Evolutionary conservation across 2,888 invertebrate genomes (phyloP).

Genomic region (Oasisia sp.): DNA sequence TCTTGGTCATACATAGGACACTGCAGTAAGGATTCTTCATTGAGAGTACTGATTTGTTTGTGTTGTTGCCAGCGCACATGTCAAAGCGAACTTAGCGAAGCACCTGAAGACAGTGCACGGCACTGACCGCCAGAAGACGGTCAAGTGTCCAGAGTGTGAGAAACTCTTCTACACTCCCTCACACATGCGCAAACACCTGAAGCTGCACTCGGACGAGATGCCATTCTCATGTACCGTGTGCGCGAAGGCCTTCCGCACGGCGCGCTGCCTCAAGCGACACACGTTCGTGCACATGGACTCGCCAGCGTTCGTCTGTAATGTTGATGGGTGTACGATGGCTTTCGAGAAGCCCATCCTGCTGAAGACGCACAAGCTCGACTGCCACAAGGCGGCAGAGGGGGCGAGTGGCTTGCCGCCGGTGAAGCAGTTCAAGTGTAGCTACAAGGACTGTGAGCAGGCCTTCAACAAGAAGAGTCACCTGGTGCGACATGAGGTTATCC

Average conservation of each 20-base stretch:
- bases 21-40: too few relatives aligned
- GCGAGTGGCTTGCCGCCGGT: neutral
- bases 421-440: conserved; percentile 52
- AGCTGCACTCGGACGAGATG: conserved; percentile 52
- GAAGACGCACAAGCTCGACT: conserved; percentile 55
- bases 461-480: conserved; percentile 63
- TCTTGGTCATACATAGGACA: neutral
- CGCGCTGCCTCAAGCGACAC: conserved; percentile 54
- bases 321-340: conserved; percentile 55
- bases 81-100: neutral
- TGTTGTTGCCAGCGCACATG: neutral
- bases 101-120: conserved; percentile 48
- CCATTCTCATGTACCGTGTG: conserved; percentile 56
- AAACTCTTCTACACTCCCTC: conserved; percentile 58
- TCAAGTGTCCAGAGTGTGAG: conserved; percentile 52
- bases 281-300: conserved; percentile 53
- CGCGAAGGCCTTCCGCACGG: conserved; percentile 57
- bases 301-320: conserved; percentile 54
- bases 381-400: conserved; percentile 48
- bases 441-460: conserved; percentile 57
- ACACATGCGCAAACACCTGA: conserved; percentile 55
- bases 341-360: conserved; percentile 56
- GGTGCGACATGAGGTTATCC: conserved; percentile 60
- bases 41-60: neutral
- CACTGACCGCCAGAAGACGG: conserved; percentile 42